Conservation (phyloP, 2,797 vertebrate genomes). For the Neosilurus mollespiculum region DNA sequence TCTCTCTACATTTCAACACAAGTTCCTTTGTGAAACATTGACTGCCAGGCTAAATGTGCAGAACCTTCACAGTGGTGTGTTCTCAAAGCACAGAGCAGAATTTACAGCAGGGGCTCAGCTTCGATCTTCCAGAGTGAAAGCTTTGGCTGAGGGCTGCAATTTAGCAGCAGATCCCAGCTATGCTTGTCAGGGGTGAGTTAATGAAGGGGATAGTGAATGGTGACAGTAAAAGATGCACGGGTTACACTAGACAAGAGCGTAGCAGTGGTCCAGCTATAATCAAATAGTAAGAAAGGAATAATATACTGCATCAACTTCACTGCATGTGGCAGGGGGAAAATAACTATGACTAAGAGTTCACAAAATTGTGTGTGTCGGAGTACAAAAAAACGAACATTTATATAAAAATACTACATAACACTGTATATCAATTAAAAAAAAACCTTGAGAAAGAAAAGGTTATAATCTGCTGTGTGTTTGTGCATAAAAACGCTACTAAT, state of each 20-base stretch:
- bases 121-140: conserved; percentile 33
- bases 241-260: conserved; percentile 35
- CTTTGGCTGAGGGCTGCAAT: conserved; percentile 18
- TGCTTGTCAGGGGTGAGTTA: conserved; percentile 47
- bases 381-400: background rate
- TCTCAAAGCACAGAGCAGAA: conserved; percentile 33
- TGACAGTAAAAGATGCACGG: conserved; percentile 39
- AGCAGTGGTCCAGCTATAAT: conserved; percentile 38
- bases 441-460: background rate
- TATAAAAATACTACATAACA: background rate
- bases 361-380: too few species aligned
- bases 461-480: background rate
- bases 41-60: conserved; percentile 44
- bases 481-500: background rate
- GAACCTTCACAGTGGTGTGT: conserved; percentile 35
- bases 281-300: conserved; percentile 33
- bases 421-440: too few species aligned
- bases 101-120: conserved; percentile 46
- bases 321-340: background rate
- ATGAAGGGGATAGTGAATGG: conserved; percentile 28
- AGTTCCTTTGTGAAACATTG: conserved; percentile 40
- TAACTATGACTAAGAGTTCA: background rate
- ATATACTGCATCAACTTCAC: conserved; percentile 9
- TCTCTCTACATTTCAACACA: conserved; percentile 48
- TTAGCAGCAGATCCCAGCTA: conserved; percentile 21